These are phyloP conservation scores for Cydia strobilella DNA, from an alignment of 1,140 invertebrate genomes.

Conservation along the genomic window DNA sequence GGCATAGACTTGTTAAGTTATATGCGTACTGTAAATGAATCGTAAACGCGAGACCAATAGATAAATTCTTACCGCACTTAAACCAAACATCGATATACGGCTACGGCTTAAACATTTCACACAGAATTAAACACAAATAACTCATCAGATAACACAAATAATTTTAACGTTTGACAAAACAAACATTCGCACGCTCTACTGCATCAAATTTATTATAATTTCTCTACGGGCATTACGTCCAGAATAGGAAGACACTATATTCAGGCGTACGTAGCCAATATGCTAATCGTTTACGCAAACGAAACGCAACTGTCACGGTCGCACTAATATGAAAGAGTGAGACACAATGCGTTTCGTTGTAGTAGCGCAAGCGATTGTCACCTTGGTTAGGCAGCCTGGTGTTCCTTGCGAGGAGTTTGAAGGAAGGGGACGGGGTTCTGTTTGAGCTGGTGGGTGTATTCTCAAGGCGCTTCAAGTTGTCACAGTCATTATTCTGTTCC, in stretches of 20 bases:
- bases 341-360: too few relatives aligned
- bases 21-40: background rate
- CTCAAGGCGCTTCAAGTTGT: slow-evolving; percentile 41
- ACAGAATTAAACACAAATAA: slow-evolving; percentile 29
- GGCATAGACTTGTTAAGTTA: background rate
- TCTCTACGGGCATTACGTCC: slow-evolving; percentile 20
- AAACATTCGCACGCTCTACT: slow-evolving; percentile 31
- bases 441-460: slow-evolving; percentile 34
- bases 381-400: background rate
- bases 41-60: background rate
- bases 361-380: background rate
- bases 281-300: too few relatives aligned
- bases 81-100: slow-evolving; percentile 26
- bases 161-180: slow-evolving; percentile 32
- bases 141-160: slow-evolving; percentile 32
- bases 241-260: background rate
- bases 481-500: slow-evolving; percentile 54
- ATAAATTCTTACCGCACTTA: slow-evolving; percentile 18
- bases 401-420: slow-evolving; percentile 17
- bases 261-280: background rate
- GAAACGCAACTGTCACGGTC: too few relatives aligned
- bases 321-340: too few relatives aligned
- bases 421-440: slow-evolving; percentile 27
- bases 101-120: slow-evolving; percentile 28
- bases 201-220: slow-evolving; percentile 33